Base-by-base conservation (phyloP, 2,113 vertebrate species). In the Cyanistes caeruleus region DNA sequence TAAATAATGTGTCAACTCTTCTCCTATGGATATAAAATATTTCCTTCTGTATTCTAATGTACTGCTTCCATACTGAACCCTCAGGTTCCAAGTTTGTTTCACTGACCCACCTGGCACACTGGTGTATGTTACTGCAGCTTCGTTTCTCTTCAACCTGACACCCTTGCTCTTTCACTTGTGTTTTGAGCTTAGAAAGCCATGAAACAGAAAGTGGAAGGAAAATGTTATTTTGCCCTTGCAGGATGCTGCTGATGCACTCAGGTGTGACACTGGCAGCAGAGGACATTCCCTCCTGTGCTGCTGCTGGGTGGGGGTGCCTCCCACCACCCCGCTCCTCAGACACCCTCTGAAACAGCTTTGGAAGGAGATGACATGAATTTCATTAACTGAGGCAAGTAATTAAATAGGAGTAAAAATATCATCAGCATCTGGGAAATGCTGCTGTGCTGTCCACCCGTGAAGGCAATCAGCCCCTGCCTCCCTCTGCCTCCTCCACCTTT, bases 261-360 rank as follows among this genome's bases (percentile, higher is more conserved):
- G 48, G 43, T 25, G 43, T 62, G 65, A 82, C 55, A 5, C 2
- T 15, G 49, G 48, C 52, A 79, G 41, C 67, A 69, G 22, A 83
- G 30, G 58, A 75, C 39, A 65, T 24, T 74, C 21, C 3, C 53
- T 24, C 68, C 27, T 49, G 43, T 0, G 0, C 39, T 18, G 27
- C 5, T 21, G 15, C n/a, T 1, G 0, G n/a, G 21, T 44, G 35
- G 44, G 68, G 15, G 6, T 30, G n/a, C 11, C 27, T 25, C 46
- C 43, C 6, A 6, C 17, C 65, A 58, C 46, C 27, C 56, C 4
- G 3, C 46, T 73, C 68, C 43, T 81, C 73, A n/a, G 46, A 70
- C 2, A 0, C 13, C 24, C 43, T 62, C 15, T 5, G 44, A 60
- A 73, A 63, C 67, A 67, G 15, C 39, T 59, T 13, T 22, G 56